A percentile compares a stretch with the other conserved stretches of the same genome.
Conservation (phyloP, 2,113 vertebrate species). For the Propithecus coquereli region DNA sequence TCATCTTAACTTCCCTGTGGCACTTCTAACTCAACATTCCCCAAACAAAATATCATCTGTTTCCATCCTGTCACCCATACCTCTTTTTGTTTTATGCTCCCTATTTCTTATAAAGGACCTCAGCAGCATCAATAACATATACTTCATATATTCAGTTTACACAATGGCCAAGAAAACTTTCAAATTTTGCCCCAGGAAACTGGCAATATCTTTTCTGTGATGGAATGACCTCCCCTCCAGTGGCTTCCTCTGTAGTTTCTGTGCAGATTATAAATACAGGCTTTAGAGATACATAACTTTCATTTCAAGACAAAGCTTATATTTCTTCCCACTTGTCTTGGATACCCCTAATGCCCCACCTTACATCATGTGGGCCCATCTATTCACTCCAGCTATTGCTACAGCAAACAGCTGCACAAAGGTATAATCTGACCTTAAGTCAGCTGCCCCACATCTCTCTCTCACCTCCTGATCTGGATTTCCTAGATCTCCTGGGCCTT, state of each 20-base stretch:
- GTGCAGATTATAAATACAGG: not conserved
- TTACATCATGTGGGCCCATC: not conserved
- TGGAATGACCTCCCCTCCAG: not conserved
- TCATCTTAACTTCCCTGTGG: not conserved
- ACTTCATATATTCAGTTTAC: not conserved
- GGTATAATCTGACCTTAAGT: not conserved
- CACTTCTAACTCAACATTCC: not conserved
- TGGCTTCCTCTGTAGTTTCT: not conserved
- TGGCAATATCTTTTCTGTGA: not conserved
- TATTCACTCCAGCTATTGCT: not conserved
- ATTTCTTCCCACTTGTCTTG: not conserved
- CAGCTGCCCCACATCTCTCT: not conserved
- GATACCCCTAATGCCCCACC: not conserved
- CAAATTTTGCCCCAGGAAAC: not conserved
- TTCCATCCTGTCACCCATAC: not conserved
- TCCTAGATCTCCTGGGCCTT: not conserved
- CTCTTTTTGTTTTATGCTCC: not conserved
- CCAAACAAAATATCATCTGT: not conserved
- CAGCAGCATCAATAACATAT: not conserved
- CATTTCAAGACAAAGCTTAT: not conserved
- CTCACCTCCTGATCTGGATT: not conserved
- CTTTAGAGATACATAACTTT: not conserved
- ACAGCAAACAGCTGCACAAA: not conserved
- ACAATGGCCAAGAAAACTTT: not conserved
- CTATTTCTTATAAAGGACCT: not conserved